These are phyloP conservation scores for Drosophila ogumai DNA, from an alignment of 1,140 invertebrate genomes.

Conservation along the genomic window DNA sequence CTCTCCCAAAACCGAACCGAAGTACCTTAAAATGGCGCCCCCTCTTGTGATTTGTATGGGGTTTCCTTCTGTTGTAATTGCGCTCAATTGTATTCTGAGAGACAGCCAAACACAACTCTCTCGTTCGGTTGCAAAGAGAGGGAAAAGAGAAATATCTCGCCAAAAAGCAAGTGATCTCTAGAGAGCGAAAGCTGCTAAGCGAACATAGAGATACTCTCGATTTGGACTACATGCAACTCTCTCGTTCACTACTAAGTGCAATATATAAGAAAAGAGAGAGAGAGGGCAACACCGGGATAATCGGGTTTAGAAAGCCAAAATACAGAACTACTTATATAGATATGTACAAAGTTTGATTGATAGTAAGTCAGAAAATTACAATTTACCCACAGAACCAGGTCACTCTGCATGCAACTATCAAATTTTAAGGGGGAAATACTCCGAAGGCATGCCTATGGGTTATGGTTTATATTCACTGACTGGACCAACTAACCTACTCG, in stretches of 20 bases:
- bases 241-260: background rate
- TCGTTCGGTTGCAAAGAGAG: background rate
- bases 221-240: background rate
- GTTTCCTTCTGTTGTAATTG: background rate
- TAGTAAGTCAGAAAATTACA: background rate
- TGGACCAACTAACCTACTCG: background rate
- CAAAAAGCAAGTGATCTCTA: too few species aligned
- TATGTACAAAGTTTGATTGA: background rate
- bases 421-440: too few species aligned
- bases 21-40: background rate
- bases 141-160: background rate
- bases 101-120: too few species aligned
- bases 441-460: background rate
- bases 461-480: slow-evolving; percentile 4
- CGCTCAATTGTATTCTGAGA: background rate
- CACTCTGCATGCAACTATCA: slow-evolving; percentile 6
- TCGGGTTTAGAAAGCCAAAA: background rate
- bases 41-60: background rate
- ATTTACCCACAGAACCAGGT: slow-evolving; percentile 4
- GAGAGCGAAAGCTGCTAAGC: too few species aligned
- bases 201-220: too few species aligned
- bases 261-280: background rate
- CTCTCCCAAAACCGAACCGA: background rate
- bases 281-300: background rate
- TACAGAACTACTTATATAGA: background rate